Base-by-base conservation (phyloP, 2,888 invertebrate species). In the Chrysopilus asiliformis region DNA sequence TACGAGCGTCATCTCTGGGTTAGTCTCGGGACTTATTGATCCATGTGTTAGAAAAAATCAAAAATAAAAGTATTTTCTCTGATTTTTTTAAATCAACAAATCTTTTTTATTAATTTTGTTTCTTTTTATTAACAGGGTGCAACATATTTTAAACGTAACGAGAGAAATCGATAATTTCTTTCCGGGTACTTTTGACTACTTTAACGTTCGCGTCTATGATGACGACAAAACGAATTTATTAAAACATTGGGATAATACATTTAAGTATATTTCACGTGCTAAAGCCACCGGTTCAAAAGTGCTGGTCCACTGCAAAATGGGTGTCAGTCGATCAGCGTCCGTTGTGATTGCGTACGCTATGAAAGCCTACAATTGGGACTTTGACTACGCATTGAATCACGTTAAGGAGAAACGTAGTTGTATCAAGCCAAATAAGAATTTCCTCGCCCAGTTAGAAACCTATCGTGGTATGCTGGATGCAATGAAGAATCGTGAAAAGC, bases 151-250 rank as follows among this genome's bases (percentile, higher is more conserved):
- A 54, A 98, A 98, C 65, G 93, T 98, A 41, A 95, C 97, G 12
- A 74, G 90, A 56, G 98, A 98, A 68, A 97, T 98, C 48, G 97
- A 98, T 68, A 98, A 98, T 67, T 98, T 98, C 65, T 98, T 94
- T 61, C 95, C 95, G 28, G 94, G 93, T 36, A 83, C 84, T 68
- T 94, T 95, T 64, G 81, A 90, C 57, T 97, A 97, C 62, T 73
- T 86, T 58, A 98, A 98, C 67, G 79, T 98, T 45, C 80, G 94
- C 49, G 94, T 97, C 34, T 91, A 90, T 59, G 98, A 98, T 61
- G 90, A 90, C 58, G 95, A 95, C 64, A 86, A 87, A 66, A 91
- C 95, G 44, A 89, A 97, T 65, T 72, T 98, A 51, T 70, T 98
- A 43, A 89, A 89, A 60, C 84, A 97, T 63, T 97, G 97, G 94